These are phyloP conservation scores for Genyomyrus donnyi DNA, from an alignment of 2,113 vertebrate species.

Conservation along the genomic window DNA sequence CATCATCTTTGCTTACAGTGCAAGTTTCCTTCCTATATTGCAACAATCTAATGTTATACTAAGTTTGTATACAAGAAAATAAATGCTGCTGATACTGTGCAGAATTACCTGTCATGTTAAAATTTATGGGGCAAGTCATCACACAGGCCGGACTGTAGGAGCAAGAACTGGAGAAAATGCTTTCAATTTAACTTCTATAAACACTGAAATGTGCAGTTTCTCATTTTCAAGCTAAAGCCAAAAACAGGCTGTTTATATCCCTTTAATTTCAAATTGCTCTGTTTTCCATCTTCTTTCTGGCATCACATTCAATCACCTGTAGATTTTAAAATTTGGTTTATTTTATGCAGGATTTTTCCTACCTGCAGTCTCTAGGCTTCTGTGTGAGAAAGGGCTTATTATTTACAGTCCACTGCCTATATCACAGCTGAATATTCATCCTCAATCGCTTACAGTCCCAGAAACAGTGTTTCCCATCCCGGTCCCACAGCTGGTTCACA, in stretches of 20 bases:
- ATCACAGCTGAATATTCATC: background rate
- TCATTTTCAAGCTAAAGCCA: background rate
- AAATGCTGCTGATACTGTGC: background rate
- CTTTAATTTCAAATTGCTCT: background rate
- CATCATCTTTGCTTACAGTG: background rate
- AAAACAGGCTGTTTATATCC: background rate
- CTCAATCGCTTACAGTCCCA: background rate
- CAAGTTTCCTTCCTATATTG: background rate
- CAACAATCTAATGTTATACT: background rate
- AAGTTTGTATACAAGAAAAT: constrained; percentile 6
- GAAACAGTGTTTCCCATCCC: background rate
- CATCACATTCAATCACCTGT: background rate
- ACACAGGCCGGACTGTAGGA: background rate
- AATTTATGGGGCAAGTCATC: background rate
- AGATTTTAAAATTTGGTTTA: background rate
- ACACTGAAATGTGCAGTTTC: background rate
- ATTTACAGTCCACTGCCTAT: background rate
- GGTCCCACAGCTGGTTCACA: too few species aligned
- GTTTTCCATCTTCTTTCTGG: background rate
- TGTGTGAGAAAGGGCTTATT: background rate
- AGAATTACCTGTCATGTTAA: background rate
- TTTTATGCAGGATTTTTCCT: background rate
- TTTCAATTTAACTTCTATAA: background rate
- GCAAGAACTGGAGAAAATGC: background rate
- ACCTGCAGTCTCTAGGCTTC: background rate